Percentiles rank a stretch among this genome's conserved stretches.
Conservation (phyloP, 2,113 vertebrate species). For the Gallinago media region DNA sequence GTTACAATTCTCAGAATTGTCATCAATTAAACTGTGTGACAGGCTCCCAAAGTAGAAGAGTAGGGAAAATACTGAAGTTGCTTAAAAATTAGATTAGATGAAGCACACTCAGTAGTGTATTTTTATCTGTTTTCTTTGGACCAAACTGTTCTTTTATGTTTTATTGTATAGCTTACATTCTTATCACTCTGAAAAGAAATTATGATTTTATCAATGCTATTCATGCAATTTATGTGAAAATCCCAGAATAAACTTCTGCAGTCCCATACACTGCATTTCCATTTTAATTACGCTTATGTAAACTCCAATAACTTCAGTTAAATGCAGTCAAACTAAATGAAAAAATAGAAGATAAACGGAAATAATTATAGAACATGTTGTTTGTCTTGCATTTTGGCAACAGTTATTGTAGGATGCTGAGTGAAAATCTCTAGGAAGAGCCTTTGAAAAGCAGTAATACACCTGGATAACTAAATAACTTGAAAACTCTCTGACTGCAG, state of each 20-base stretch:
- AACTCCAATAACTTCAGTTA: background rate
- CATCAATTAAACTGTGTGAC: background rate
- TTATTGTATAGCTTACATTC: background rate
- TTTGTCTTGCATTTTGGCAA: background rate
- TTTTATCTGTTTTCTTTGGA: background rate
- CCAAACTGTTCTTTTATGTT: background rate
- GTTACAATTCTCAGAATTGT: background rate
- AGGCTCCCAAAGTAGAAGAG: background rate
- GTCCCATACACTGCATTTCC: background rate
- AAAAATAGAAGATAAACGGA: background rate
- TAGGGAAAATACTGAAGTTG: background rate
- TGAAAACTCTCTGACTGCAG: background rate
- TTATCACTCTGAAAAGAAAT: constrained; percentile 9
- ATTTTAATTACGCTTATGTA: background rate
- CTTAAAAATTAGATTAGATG: background rate
- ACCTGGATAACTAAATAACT: background rate
- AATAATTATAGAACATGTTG: background rate
- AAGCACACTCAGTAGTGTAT: background rate
- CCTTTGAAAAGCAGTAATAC: background rate
- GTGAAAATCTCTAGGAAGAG: background rate
- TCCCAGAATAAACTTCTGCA: background rate
- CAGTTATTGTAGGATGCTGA: background rate
- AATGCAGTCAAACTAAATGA: background rate
- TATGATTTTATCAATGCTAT: background rate
- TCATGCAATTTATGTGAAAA: background rate